A percentile compares a stretch with the other conserved stretches of the same genome.
phyloP scores from a whole-genome alignment of 2,888 invertebrate genomes.

The Spodoptera littoralis region DNA sequence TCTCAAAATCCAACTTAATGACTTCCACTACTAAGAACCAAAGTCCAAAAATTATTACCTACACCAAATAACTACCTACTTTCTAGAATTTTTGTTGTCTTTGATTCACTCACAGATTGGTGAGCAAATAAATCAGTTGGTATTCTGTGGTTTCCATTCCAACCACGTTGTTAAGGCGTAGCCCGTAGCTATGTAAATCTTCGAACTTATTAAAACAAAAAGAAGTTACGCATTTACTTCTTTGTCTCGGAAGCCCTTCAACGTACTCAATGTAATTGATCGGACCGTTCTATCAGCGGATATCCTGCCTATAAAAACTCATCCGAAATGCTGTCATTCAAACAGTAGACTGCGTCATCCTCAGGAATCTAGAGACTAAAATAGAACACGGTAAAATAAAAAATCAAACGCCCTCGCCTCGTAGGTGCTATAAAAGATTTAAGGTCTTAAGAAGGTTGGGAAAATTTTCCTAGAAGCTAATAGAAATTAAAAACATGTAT shows the following conservation, averaged over 20 bases:
- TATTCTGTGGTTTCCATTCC: background rate
- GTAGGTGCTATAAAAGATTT: constrained; percentile 28
- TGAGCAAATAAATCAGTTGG: background rate
- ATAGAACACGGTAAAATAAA: constrained; percentile 27
- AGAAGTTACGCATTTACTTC: background rate
- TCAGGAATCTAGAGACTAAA: constrained; percentile 13
- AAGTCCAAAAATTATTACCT: too few relatives aligned
- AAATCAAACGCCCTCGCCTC: constrained; percentile 36
- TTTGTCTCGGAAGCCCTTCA: constrained; percentile 8
- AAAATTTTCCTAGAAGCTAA: constrained; percentile 34
- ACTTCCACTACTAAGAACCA: too few relatives aligned
- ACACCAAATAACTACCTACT: background rate
- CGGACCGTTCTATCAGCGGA: constrained; percentile 8
- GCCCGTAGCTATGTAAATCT: too few relatives aligned
- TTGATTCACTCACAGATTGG: background rate
- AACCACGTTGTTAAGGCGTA: too few relatives aligned
- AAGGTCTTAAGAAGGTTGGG: constrained; percentile 31
- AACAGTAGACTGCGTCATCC: constrained; percentile 4
- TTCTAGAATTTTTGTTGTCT: constrained; percentile 12
- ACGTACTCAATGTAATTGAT: background rate
- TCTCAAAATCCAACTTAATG: too few relatives aligned
- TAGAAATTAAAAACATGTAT: constrained; percentile 10
- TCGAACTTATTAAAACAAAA: too few relatives aligned
- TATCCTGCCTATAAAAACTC: background rate
- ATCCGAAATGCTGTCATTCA: too few relatives aligned